Percentiles rank a stretch among this genome's conserved stretches.
Evolutionary conservation across 2,888 invertebrate species (phyloP).

Genomic region (Caenorhabditis becei): DNA sequence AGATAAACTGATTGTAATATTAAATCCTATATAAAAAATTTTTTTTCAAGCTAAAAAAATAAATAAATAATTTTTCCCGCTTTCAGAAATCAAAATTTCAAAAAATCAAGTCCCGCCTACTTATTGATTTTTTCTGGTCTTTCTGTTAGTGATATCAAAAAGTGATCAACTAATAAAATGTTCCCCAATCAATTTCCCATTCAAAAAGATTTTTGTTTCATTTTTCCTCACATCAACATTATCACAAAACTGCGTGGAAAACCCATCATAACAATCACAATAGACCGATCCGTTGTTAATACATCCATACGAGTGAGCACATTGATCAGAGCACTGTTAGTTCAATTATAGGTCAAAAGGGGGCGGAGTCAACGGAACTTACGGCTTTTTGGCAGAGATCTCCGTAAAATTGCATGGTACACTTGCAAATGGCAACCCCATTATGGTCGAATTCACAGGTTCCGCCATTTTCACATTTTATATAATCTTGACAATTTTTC

Average conservation of each 20-base stretch:
- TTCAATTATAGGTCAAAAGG: too few species aligned
- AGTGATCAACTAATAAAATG: too few species aligned
- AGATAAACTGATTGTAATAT: too few species aligned
- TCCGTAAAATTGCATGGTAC: slow-evolving; percentile 43
- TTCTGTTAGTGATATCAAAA: too few species aligned
- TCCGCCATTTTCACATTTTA: slow-evolving; percentile 52
- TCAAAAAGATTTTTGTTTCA: too few species aligned
- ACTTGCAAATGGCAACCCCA: slow-evolving; percentile 32
- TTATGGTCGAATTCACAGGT: slow-evolving; percentile 20
- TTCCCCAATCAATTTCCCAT: too few species aligned
- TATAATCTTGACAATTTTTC: slow-evolving; percentile 14
- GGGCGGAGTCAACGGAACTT: background rate
- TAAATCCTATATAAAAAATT: too few species aligned
- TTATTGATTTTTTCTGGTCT: too few species aligned
- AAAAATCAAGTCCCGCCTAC: too few species aligned
- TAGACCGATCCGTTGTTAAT: slow-evolving; percentile 11
- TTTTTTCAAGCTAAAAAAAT: too few species aligned
- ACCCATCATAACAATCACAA: slow-evolving; percentile 40
- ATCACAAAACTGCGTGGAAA: slow-evolving; percentile 33
- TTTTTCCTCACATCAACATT: slow-evolving; percentile 28
- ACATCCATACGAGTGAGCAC: slow-evolving; percentile 41
- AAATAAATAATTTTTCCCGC: too few species aligned
- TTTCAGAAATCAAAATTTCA: too few species aligned
- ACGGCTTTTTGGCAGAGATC: slow-evolving; percentile 35
- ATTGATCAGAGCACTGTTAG: slow-evolving; percentile 38